phyloP scores from a whole-genome alignment of 2,797 vertebrate genomes.

The Crossoptilon crossoptilon region DNA sequence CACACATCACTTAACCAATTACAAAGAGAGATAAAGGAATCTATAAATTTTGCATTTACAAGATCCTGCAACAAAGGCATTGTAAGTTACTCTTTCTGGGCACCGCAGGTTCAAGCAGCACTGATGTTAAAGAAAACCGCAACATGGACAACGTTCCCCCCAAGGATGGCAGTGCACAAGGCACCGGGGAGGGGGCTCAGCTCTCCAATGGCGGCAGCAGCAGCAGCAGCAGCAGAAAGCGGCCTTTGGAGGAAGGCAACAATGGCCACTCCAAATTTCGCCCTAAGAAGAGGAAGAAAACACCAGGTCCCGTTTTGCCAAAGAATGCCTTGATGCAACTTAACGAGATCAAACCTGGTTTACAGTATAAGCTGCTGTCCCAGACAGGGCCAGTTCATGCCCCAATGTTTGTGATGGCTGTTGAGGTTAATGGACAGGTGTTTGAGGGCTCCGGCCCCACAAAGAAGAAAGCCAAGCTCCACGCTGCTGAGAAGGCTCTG shows the following conservation, averaged over 20 bases:
- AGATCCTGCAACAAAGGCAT: conserved; percentile 99
- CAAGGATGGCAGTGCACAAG: conserved; percentile 83
- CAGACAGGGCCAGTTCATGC: conserved; percentile 97
- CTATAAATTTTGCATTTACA: conserved; percentile 99
- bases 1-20: conserved; percentile 97
- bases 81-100: conserved; percentile 99
- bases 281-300: conserved; percentile 95
- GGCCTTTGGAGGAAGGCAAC: conserved; percentile 94
- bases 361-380: conserved; percentile 95
- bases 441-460: conserved; percentile 97
- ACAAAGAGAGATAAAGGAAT: conserved; percentile 99
- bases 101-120: conserved; percentile 99
- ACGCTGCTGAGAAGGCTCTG: conserved; percentile 94
- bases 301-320: conserved; percentile 91
- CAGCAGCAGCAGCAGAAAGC: conserved; percentile 87
- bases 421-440: conserved; percentile 95
- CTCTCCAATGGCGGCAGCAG: conserved; percentile 88
- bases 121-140: conserved; percentile 97
- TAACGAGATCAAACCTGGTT: conserved; percentile 95
- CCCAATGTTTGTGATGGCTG: conserved; percentile 95
- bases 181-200: conserved; percentile 85
- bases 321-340: conserved; percentile 99
- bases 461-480: conserved; percentile 97
- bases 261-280: conserved; percentile 94
- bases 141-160: conserved; percentile 93